A percentile compares a stretch with the other conserved stretches of the same genome.
These are phyloP conservation scores for Pentamera pediparva DNA, from an alignment of 53 echinoderm and acorn worm species.

Conservation along the genomic window DNA sequence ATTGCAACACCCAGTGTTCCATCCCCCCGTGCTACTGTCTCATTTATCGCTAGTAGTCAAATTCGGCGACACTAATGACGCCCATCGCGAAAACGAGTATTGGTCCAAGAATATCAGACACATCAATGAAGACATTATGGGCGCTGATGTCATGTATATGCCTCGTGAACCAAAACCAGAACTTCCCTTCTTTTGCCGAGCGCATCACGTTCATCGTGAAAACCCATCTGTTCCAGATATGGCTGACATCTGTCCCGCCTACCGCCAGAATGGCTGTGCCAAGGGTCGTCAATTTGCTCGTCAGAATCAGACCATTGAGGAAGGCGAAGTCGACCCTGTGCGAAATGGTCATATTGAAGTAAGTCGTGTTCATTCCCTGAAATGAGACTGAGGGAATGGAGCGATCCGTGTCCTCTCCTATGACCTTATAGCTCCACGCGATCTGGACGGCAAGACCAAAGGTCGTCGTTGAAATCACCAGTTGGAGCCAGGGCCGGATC, in stretches of 20 bases:
- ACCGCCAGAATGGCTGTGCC: neutral
- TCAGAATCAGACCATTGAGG: neutral
- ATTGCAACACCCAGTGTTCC: no score
- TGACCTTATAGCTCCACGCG: conserved; percentile 9
- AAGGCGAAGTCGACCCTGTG: neutral
- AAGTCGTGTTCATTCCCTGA: no score
- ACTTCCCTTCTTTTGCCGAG: neutral
- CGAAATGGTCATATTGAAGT: neutral
- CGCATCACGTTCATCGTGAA: neutral
- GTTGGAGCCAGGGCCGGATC: conserved; percentile 1
- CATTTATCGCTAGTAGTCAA: no score
- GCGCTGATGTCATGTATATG: no score
- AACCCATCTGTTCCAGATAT: neutral
- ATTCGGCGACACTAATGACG: no score
- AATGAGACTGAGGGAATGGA: no score
- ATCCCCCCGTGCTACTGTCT: no score
- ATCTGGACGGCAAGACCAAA: conserved; percentile 13
- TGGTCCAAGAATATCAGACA: no score
- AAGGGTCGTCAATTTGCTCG: neutral
- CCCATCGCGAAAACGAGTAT: no score
- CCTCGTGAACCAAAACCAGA: no score
- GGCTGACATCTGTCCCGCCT: neutral
- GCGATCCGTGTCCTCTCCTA: neutral
- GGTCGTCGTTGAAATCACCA: conserved; percentile 6
- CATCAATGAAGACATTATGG: no score